Base-by-base conservation (phyloP, 2,888 invertebrate genomes). In the Autographa pulchrina region DNA sequence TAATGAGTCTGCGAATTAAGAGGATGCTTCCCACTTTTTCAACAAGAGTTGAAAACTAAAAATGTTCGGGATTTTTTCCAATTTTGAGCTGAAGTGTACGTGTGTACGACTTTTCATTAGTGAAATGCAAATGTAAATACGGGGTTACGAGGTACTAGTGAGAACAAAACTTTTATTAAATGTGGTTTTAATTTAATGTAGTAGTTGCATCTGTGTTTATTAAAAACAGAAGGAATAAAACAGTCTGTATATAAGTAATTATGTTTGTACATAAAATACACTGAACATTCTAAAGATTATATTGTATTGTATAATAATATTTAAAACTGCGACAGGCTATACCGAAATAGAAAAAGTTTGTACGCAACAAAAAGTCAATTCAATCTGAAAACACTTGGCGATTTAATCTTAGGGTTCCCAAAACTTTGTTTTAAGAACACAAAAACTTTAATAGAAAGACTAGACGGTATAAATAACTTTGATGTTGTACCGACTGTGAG, bases 1-100 rank as follows among this genome's bases (percentile, higher is more conserved):
- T 85, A 86, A 85, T 81, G 83, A 85, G 80, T 77, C 68, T 56
- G 58, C 54, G 69, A 86, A 83, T 81, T 77, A 85, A 83, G 72
- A 41, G 52, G 58, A 72, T 70, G 67, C 41, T 61, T 67, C 9
- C 66, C 41, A 59, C 60, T 35, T 79, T 77, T 72, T 38, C 62
- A 68, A 66, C 43, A 52, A 48, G 41, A 69, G 41, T 41, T 70
- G 48, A 58, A 72, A 64, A 63, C 60, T 68, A 31, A 60, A 80
- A 66, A 68, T 61, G 9, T 41, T 2, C 41, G 4, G 4, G 32
- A 20, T 63, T 48, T 68, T 70, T 61, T 13, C 41, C 2, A 54
- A 48, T 41, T 70, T 61, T 43, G 31, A 54, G n/a, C 20, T 4
- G 56, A n/a, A 16, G 58, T 31, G 38, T 43, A 11, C 18, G 35